Evolutionary conservation across 2,113 vertebrate genomes (phyloP).

Genomic region (Natator depressus): DNA sequence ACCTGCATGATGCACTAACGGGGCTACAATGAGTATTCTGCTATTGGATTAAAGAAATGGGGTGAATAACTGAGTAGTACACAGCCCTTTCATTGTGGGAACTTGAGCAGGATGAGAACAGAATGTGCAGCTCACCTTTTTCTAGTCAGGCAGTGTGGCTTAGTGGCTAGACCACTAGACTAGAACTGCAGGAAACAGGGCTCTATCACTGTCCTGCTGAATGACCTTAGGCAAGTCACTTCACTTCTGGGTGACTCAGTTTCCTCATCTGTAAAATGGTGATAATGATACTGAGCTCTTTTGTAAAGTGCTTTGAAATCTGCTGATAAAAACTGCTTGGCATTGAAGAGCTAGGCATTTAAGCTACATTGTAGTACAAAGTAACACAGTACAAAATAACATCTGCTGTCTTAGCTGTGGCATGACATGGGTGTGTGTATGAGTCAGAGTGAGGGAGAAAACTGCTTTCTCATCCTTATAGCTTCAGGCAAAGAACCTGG

Average conservation of each 20-base stretch:
- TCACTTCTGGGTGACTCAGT: not conserved
- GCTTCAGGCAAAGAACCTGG: not conserved
- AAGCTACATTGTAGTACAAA: not conserved
- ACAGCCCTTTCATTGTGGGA: no score
- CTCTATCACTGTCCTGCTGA: fast-evolving
- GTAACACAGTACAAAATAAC: not conserved
- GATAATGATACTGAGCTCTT: not conserved
- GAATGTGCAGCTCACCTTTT: not conserved
- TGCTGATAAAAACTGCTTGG: not conserved
- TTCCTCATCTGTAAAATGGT: not conserved
- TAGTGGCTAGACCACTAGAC: not conserved
- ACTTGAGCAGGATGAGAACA: not conserved
- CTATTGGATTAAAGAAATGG: not conserved
- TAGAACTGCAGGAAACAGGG: not conserved
- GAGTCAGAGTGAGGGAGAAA: constrained; percentile 11
- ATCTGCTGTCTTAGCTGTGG: not conserved
- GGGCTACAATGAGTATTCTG: constrained; percentile 21
- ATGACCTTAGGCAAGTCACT: not conserved
- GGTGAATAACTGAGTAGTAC: not conserved
- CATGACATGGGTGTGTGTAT: not conserved
- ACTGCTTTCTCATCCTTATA: not conserved
- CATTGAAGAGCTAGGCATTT: not conserved
- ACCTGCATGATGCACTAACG: not conserved
- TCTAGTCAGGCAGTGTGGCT: not conserved
- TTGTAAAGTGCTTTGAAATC: not conserved